These are phyloP conservation scores for Saimiri boliviensis DNA, from an alignment of 2,113 vertebrate genomes.

Conservation along the genomic window DNA sequence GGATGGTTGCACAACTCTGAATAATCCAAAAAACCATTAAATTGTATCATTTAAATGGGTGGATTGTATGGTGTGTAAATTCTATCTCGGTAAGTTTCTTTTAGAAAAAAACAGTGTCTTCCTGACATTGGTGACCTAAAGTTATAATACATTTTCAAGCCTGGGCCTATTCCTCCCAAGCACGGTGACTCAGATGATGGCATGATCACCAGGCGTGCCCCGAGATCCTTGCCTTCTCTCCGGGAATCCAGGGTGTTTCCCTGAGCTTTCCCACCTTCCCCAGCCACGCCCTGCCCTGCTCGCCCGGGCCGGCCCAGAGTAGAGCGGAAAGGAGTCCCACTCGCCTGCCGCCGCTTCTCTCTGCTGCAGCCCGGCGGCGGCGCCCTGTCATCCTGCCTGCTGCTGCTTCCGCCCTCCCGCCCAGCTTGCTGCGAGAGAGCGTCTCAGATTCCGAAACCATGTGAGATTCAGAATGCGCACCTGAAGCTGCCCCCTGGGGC, in stretches of 20 bases:
- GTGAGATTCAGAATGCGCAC: neutral
- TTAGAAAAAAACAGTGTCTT: neutral
- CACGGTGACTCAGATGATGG: neutral
- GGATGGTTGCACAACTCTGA: neutral
- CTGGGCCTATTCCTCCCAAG: neutral
- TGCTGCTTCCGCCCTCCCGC: neutral
- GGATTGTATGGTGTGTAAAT: neutral
- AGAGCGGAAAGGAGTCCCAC: neutral
- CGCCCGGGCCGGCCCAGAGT: neutral
- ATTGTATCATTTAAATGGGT: neutral
- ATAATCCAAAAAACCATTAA: neutral
- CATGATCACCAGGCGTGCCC: neutral
- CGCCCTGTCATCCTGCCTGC: neutral
- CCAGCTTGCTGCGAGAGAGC: neutral
- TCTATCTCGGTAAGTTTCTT: neutral
- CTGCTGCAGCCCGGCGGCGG: neutral
- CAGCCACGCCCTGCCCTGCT: neutral
- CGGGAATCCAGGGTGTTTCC: neutral
- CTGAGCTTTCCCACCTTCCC: neutral
- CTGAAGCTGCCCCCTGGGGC: neutral
- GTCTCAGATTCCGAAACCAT: neutral
- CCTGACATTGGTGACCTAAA: neutral
- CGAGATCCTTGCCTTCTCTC: neutral
- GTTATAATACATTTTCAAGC: neutral
- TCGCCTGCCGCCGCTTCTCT: neutral